Conservation (phyloP, 1,140 invertebrate species). For the Drosophila takahashii region DNA sequence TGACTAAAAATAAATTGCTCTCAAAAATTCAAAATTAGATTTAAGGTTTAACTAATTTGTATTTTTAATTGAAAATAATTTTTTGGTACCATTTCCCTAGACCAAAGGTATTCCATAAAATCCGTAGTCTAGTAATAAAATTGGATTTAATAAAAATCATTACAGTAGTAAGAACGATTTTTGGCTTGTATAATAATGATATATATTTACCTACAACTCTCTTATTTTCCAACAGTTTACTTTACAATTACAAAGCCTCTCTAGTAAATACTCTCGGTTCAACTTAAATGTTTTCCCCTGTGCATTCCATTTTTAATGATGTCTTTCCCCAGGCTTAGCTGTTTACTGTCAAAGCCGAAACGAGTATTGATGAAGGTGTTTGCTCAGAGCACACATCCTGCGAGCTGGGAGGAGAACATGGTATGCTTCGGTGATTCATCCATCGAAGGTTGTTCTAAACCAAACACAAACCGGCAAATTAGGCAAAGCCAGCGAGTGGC, state of each 20-base stretch:
- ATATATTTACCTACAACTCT: too few relatives aligned
- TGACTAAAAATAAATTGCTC: too few relatives aligned
- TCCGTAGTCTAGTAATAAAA: too few relatives aligned
- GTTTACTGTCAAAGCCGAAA: slow-evolving; percentile 36
- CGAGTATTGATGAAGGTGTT: slow-evolving; percentile 51
- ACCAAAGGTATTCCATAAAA: too few relatives aligned
- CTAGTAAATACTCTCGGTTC: not conserved
- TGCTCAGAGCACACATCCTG: slow-evolving; percentile 16
- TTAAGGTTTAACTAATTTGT: too few relatives aligned
- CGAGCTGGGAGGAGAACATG: not conserved
- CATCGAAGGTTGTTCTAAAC: not conserved
- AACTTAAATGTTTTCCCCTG: not conserved
- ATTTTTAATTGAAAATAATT: too few relatives aligned
- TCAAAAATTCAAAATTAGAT: too few relatives aligned
- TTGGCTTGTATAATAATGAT: too few relatives aligned
- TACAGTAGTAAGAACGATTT: too few relatives aligned
- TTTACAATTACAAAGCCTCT: not conserved
- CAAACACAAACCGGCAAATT: slow-evolving; percentile 49
- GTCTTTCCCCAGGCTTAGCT: slow-evolving; percentile 19
- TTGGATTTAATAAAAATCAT: too few relatives aligned
- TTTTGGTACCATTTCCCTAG: too few relatives aligned
- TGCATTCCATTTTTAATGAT: slow-evolving; percentile 35
- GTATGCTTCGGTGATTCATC: slow-evolving; percentile 10
- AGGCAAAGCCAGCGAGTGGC: slow-evolving; percentile 44
- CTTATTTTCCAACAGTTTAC: not conserved